Evolutionary conservation across 37 sponge, comb jelly and placozoan species (phyloP).

Genomic region (Theonella swinhoei): DNA sequence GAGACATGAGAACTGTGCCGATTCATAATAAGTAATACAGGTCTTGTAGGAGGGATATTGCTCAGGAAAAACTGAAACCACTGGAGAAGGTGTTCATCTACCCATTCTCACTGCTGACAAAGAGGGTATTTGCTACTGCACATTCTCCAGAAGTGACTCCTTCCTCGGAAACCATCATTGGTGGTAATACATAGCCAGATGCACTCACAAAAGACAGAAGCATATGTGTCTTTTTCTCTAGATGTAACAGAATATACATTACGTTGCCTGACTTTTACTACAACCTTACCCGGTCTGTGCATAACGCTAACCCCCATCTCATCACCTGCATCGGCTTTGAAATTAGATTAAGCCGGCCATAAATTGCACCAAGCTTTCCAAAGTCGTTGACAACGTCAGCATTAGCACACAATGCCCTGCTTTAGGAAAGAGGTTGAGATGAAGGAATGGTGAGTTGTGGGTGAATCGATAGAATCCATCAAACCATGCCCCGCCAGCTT

Average conservation of each 20-base stretch:
- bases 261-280: slow-evolving; percentile 34
- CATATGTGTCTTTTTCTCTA: slow-evolving; percentile 60
- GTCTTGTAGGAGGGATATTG: slow-evolving; percentile 53
- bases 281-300: slow-evolving; percentile 42
- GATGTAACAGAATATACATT: slow-evolving; percentile 39
- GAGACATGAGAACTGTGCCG: slow-evolving; percentile 68
- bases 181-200: slow-evolving; percentile 53
- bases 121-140: slow-evolving; percentile 47
- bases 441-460: slow-evolving; percentile 33
- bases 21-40: slow-evolving; percentile 60
- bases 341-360: slow-evolving; percentile 50
- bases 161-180: slow-evolving; percentile 67
- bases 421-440: slow-evolving; percentile 61
- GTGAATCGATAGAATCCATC: slow-evolving; percentile 46
- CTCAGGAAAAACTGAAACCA: slow-evolving; percentile 60
- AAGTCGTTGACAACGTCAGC: slow-evolving; percentile 31
- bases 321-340: slow-evolving; percentile 72
- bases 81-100: slow-evolving; percentile 60
- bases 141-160: slow-evolving; percentile 33
- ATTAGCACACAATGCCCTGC: slow-evolving; percentile 41
- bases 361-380: slow-evolving; percentile 52
- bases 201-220: slow-evolving; percentile 61
- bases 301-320: slow-evolving; percentile 40
- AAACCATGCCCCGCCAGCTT: slow-evolving; percentile 61
- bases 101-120: slow-evolving; percentile 57